Base-by-base conservation (phyloP, 2,888 invertebrate species). In the Sturmia bella region DNA sequence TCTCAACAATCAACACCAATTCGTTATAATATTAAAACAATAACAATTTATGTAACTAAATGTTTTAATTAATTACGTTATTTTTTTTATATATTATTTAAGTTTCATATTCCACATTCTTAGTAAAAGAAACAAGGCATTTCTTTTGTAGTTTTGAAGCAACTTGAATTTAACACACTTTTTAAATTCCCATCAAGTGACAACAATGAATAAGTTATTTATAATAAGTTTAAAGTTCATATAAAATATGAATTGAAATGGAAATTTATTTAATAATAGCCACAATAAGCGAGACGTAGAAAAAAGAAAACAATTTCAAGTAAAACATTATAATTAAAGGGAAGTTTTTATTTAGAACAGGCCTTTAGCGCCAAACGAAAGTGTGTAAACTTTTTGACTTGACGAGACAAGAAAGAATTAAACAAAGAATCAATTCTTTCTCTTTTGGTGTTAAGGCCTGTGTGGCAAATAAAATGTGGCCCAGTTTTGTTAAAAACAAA, bases 1-100 rank as follows among this genome's bases (percentile, higher is more conserved):
- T 80, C 66, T 72, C 56, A 63, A 83, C 66, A 72, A 75, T 76
- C 79, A 83, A 82, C 81, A 77, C 81, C 81, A 81, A 81, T 57
- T 45, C 54, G n/a, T 54, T 69, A 69, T 56, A 64, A 70, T 61
- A 24, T n/a, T 45, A 76, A 69, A 43, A 32, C 7, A 39, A 63
- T 52, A 59, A 48, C 13, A 52, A 43, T 19, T 32, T 32, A 32
- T 7, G 32, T 61, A 68, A 39, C 19, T 59, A 24, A 39, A 12
- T 68, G 48, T 54, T 75, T 78, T 66, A 70, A 41, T 78, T 70
- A 45, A 59, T 56, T 63, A 69, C 77, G 50, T 74, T 27, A 27
- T 4, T 32, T 32, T 17, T 45, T 63, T 45, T 45, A 43, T 41
- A 75, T 78, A 70, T 45, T 45, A 43, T 41, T 79, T 78, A 70